Evolutionary conservation across 2,888 invertebrate genomes (phyloP), one percentile per base, ranked within the genome.

Genomic region (Salticus scenicus): DNA sequence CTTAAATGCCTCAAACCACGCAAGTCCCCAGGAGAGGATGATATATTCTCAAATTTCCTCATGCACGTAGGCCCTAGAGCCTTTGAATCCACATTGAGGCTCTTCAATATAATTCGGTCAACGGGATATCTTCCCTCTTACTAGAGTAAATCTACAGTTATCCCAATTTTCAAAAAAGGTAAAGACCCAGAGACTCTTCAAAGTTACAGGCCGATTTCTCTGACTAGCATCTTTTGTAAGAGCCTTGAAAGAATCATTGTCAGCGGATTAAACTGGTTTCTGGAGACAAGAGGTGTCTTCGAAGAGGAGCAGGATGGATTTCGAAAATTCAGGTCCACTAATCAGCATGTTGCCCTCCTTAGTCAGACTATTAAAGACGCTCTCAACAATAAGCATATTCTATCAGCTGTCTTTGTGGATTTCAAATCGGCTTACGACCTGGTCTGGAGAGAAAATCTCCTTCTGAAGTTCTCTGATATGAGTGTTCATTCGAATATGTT

Each of bases 11-110:
- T 66, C 28, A 66, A 66, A 30, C n/a, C 17, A 27, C 5, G 27
- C 12, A 66, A 66, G 31, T 66, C 30, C 66, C 66, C 66, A 66
- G 66, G 31, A 27, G 66, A 66, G 31, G 30, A 66, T 28, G 10
- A 66, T 1, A 28, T 66, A 24, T 30, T 30, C 5, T 1, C 66
- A 0, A 1, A 66, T 14, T 66, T 66, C 31, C 66, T 66, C 17
- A 66, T 30, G 31, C 28, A 66, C 31, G 8, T 1, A 28, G 66
- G 66, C 27, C 30, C 28, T 30, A 12, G 31, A 27, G 66, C 66
- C 12, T 30, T 14, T 7, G 2, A 51, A 51, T 4, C 51, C 5
- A 51, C n/a, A 17, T n/a, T 51, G 10, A 17, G 10, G 51, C n/a
- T 66, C 66, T 27, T 66, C 31, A 66, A 66, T 17, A 27, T 24